Evolutionary conservation across 2,113 vertebrate species (phyloP), one percentile per base, ranked within the genome.

Genomic region (Leptosomus discolor): DNA sequence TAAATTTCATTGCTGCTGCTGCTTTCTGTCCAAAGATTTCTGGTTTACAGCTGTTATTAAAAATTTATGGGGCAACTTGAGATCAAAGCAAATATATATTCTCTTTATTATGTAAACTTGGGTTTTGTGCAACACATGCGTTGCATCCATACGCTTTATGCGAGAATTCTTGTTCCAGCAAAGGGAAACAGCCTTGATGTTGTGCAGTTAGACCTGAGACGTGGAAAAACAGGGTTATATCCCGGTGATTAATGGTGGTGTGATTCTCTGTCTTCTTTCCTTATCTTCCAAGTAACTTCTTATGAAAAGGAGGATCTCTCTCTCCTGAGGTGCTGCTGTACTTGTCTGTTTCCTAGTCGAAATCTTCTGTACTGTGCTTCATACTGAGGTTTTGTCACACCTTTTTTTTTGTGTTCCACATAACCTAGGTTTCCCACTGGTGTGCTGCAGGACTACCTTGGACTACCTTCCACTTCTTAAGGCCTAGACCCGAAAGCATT

Each of bases 1-100:
- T 82, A 67, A 54, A 73, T 86, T 94, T 74, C 85, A 45, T 74
- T 57, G 86, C 92, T 77, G 81, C 46, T 63, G 88, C 3, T 75
- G 53, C 12, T 90, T 85, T 85, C 61, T 41, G 24, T 57, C 78
- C 81, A 18, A 83, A 91, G 74, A 91, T 73, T 94, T 83, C 81
- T 87, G 81, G 32, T 94, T 92, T 96, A 91, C 86, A 91, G 89
- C 80, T 65, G 69, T 67, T 87, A 91, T 77, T 93, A 95, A 96
- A 95, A 95, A 95, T 88, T 88, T 89, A 95, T 84, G 69, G 92
- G 41, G 83, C 69, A 92, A 53, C 86, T 90, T 8, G 5, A 76
- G 80, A 95, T 94, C 95, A 94, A 92, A 94, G 95, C 74, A 92
- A 96, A 91, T 86, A 43, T 41, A 76, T 84, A n/a, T 95, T 87